Evolutionary conservation across 2,113 vertebrate species (phyloP).

Genomic region (Regulus satrapa): DNA sequence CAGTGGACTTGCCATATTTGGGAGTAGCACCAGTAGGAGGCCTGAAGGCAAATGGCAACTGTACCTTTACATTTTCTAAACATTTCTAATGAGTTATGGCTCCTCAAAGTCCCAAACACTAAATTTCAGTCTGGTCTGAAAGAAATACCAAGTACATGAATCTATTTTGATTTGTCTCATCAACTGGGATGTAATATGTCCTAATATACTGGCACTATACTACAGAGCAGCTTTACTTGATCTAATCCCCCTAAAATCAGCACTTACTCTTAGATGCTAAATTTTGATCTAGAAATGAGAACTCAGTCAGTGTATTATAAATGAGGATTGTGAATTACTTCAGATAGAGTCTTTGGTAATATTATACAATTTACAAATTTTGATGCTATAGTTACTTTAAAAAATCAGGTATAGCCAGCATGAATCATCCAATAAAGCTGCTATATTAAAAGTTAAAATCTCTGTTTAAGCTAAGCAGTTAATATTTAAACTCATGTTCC

Average conservation of each 20-base stretch:
- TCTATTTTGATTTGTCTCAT: neutral
- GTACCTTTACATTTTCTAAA: neutral
- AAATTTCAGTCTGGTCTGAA: neutral
- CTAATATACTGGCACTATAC: neutral
- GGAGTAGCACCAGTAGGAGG: neutral
- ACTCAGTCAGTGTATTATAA: neutral
- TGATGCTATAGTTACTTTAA: neutral
- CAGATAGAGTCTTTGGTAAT: neutral
- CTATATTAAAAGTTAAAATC: neutral
- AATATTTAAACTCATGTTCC: neutral
- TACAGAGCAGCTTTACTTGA: neutral
- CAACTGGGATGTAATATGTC: neutral
- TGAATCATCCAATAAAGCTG: neutral
- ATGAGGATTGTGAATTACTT: neutral
- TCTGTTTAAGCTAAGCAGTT: neutral
- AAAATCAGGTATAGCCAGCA: accelerated
- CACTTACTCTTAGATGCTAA: neutral
- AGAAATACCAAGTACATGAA: neutral
- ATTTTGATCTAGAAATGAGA: neutral
- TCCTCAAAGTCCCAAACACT: neutral
- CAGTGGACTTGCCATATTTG: neutral
- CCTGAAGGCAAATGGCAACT: neutral
- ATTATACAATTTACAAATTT: neutral
- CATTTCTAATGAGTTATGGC: neutral
- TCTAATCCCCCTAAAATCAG: neutral